Evolutionary conservation across 2,797 vertebrate genomes (phyloP).

Genomic region (Leucoraja ocellata): DNA sequence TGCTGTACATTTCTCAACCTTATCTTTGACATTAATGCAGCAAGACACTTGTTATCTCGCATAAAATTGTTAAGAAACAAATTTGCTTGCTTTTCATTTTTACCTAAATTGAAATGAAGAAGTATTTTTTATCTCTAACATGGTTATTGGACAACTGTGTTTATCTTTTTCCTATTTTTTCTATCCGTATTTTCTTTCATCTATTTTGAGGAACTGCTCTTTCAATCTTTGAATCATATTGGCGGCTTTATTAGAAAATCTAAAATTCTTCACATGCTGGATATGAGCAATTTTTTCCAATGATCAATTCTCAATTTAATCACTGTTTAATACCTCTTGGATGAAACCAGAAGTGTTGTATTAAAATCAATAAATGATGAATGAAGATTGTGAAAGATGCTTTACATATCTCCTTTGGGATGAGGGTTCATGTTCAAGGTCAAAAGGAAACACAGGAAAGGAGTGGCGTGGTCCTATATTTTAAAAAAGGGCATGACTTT

Average conservation of each 20-base stretch:
- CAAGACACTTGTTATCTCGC: neutral
- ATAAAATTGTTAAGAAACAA: neutral
- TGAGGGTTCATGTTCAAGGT: neutral
- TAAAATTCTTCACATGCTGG: neutral
- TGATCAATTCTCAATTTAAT: neutral
- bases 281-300: neutral
- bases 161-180: neutral
- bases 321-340: neutral
- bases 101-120: neutral
- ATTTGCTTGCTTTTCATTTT: neutral
- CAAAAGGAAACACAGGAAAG: neutral
- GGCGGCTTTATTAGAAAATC: neutral
- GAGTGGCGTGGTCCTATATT: neutral
- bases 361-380: neutral
- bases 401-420: neutral
- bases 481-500: neutral
- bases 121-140: neutral
- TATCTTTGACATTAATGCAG: neutral
- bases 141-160: neutral
- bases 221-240: neutral
- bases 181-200: neutral
- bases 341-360: neutral
- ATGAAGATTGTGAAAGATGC: neutral
- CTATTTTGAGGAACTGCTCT: neutral
- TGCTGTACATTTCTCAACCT: neutral